phyloP scores from a whole-genome alignment of 1,140 invertebrate species.

The Bursaphelenchus mucronatus region DNA sequence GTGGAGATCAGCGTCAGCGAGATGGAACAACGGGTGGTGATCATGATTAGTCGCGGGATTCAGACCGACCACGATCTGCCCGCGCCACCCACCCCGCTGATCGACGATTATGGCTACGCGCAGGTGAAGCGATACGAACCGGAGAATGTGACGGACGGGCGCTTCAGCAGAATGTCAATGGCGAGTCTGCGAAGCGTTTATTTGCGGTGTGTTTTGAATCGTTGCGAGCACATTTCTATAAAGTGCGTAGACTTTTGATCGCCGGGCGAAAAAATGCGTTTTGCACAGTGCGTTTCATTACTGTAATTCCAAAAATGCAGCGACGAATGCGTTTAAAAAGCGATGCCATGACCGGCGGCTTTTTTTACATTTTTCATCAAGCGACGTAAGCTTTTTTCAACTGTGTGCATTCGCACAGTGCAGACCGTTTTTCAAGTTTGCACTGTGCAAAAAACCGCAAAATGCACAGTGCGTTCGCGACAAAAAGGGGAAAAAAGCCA shows the following conservation, averaged over 20 bases:
- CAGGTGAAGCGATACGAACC: background rate
- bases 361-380: too few relatives aligned
- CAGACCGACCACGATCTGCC: slow-evolving; percentile 9
- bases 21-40: too few relatives aligned
- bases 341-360: too few relatives aligned
- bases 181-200: too few relatives aligned
- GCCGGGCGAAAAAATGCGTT: too few relatives aligned
- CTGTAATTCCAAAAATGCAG: background rate
- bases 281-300: too few relatives aligned
- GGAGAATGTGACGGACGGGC: background rate
- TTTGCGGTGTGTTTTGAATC: slow-evolving; percentile 5
- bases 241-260: background rate
- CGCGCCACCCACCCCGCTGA: slow-evolving; percentile 1
- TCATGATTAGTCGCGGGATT: background rate
- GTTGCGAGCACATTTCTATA: slow-evolving; percentile 5
- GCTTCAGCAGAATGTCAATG: background rate
- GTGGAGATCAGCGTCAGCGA: background rate
- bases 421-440: too few relatives aligned
- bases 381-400: too few relatives aligned
- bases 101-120: slow-evolving; percentile 2
- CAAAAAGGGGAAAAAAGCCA: too few relatives aligned
- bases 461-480: too few relatives aligned
- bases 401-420: too few relatives aligned
- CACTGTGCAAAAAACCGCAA: too few relatives aligned
- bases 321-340: slow-evolving; percentile 3